Percentiles rank a stretch among this genome's conserved stretches.
Conservation (phyloP, 2,888 invertebrate species). For the Nemurella pictetii region DNA sequence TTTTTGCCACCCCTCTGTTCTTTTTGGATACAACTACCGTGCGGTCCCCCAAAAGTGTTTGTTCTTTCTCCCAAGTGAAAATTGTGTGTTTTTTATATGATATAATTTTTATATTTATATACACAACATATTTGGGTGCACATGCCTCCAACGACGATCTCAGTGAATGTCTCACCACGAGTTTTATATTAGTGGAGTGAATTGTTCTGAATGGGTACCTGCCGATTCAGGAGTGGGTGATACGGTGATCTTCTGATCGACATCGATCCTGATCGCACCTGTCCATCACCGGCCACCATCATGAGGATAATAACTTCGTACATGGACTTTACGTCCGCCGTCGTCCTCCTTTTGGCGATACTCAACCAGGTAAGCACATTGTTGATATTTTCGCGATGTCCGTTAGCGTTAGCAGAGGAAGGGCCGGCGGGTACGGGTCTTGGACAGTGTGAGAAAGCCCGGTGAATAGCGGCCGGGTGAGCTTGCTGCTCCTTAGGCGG, state of each 20-base stretch:
- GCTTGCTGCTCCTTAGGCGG: no score
- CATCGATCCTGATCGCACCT: background rate
- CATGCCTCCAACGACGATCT: background rate
- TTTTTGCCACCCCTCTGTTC: background rate
- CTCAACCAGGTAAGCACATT: slow-evolving; percentile 37
- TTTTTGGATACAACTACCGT: slow-evolving; percentile 18
- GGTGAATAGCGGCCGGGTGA: background rate
- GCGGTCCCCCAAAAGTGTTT: background rate
- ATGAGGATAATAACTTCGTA: slow-evolving; percentile 22
- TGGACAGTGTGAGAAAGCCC: background rate
- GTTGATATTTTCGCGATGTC: background rate
- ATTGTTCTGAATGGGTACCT: slow-evolving; percentile 28
- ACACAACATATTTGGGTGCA: background rate
- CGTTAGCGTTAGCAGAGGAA: background rate
- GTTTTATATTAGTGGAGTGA: slow-evolving; percentile 24
- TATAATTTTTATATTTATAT: background rate
- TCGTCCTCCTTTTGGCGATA: slow-evolving; percentile 35
- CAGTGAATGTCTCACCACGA: slow-evolving; percentile 17
- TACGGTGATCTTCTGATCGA: slow-evolving; percentile 20
- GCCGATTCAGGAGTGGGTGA: slow-evolving; percentile 19
- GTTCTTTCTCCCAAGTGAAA: background rate
- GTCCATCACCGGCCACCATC: slow-evolving; percentile 8
- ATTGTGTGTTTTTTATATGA: slow-evolving; percentile 9
- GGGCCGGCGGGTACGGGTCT: background rate
- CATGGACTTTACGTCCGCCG: slow-evolving; percentile 17